These are phyloP conservation scores for Osmerus eperlanus DNA, from an alignment of 2,113 vertebrate species.

Conservation along the genomic window DNA sequence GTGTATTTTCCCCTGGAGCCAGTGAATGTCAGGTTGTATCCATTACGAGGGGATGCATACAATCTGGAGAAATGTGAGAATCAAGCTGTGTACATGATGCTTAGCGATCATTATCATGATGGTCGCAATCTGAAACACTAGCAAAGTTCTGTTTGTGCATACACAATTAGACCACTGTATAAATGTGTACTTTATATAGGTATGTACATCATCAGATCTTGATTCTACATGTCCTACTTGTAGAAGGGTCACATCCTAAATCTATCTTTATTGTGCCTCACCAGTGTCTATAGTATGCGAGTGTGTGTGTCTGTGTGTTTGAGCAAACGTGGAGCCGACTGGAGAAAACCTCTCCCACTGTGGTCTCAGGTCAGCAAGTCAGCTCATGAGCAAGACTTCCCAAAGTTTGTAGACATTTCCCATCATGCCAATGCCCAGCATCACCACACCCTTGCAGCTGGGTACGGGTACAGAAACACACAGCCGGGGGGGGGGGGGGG, in stretches of 20 bases:
- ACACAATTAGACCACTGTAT: no score
- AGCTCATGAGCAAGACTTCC: conserved; percentile 45
- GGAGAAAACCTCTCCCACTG: background rate
- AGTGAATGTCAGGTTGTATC: no score
- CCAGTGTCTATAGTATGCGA: background rate
- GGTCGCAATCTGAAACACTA: background rate
- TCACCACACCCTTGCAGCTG: conserved; percentile 54
- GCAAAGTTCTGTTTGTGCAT: background rate
- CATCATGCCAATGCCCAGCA: conserved; percentile 33
- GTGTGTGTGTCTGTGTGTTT: background rate
- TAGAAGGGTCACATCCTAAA: background rate
- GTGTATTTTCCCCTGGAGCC: no score
- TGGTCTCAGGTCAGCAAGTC: conserved; percentile 13
- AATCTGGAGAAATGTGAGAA: no score
- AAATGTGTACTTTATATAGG: no score
- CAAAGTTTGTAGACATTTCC: conserved; percentile 35
- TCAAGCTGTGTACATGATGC: no score
- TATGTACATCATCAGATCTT: no score
- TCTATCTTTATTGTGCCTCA: background rate
- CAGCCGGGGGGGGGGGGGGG: conserved; percentile 31
- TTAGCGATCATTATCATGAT: no score
- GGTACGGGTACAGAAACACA: conserved; percentile 46
- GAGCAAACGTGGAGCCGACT: background rate
- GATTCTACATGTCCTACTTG: no score
- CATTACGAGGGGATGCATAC: no score